A percentile compares a stretch with the other conserved stretches of the same genome.
Conservation (phyloP, 2,113 vertebrate genomes). For the Uria aalge region DNA sequence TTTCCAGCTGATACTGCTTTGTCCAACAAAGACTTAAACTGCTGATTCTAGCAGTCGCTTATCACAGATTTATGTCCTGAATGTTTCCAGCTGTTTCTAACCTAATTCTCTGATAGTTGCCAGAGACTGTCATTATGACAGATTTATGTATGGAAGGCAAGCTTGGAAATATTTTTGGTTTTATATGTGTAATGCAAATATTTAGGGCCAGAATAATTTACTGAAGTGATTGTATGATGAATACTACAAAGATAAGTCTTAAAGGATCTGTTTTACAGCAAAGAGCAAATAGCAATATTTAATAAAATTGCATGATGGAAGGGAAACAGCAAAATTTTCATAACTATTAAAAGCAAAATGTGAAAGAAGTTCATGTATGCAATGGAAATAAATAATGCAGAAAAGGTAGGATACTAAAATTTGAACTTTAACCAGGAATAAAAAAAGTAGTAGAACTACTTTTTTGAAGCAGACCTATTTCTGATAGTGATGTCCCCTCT, state of each 20-base stretch:
- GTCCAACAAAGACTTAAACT: not conserved
- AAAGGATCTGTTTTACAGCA: not conserved
- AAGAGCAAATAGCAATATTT: not conserved
- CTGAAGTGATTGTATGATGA: not conserved
- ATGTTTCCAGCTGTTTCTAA: not conserved
- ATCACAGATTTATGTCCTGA: not conserved
- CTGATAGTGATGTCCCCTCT: not conserved
- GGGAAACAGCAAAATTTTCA: not conserved
- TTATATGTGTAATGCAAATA: not conserved
- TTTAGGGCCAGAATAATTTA: not conserved
- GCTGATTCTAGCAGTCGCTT: not conserved
- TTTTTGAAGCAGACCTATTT: not conserved
- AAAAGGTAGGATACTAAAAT: not conserved
- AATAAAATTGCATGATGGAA: not conserved
- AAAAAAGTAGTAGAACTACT: not conserved
- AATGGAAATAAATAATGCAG: not conserved
- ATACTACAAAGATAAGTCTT: not conserved
- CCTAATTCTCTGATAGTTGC: not conserved
- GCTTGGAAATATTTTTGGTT: not conserved
- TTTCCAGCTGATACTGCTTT: not conserved
- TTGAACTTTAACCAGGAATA: not conserved
- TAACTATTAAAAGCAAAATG: not conserved
- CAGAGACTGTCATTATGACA: not conserved
- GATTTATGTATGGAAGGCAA: not conserved
- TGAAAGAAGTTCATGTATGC: not conserved